A percentile compares a stretch with the other conserved stretches of the same genome.
Evolutionary conservation across 2,888 invertebrate species (phyloP).

Genomic region (Gibbula magus): DNA sequence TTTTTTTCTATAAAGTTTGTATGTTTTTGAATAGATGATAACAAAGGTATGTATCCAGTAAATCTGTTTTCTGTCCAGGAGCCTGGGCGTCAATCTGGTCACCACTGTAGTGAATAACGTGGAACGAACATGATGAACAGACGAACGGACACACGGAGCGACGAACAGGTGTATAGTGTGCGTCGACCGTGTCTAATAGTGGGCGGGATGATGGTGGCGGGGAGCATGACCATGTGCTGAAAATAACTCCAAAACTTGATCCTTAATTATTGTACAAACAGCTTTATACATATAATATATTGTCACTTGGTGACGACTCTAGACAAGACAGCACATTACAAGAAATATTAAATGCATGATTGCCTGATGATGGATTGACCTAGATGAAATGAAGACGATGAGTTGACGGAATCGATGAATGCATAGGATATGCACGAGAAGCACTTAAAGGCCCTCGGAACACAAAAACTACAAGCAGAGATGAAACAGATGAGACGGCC

Average conservation of each 20-base stretch:
- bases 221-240: neutral
- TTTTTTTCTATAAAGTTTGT: too few relatives aligned
- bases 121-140: too few relatives aligned
- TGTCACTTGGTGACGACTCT: slow-evolving; percentile 14
- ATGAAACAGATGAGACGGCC: neutral
- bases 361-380: slow-evolving; percentile 1
- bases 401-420: neutral
- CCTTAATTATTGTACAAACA: neutral
- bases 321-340: slow-evolving; percentile 9
- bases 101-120: too few relatives aligned
- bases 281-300: slow-evolving; percentile 11
- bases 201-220: neutral
- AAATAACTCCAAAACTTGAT: neutral
- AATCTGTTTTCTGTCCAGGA: too few relatives aligned
- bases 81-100: too few relatives aligned
- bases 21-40: too few relatives aligned
- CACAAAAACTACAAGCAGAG: slow-evolving; percentile 11
- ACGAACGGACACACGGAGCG: too few relatives aligned
- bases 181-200: neutral
- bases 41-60: too few relatives aligned
- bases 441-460: slow-evolving; percentile 14
- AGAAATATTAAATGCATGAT: slow-evolving; percentile 22
- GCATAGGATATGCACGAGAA: slow-evolving; percentile 16
- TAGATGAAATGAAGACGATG: neutral
- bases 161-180: too few relatives aligned